Conservation (phyloP, 2,113 vertebrate species). For the Gulo gulo region DNA sequence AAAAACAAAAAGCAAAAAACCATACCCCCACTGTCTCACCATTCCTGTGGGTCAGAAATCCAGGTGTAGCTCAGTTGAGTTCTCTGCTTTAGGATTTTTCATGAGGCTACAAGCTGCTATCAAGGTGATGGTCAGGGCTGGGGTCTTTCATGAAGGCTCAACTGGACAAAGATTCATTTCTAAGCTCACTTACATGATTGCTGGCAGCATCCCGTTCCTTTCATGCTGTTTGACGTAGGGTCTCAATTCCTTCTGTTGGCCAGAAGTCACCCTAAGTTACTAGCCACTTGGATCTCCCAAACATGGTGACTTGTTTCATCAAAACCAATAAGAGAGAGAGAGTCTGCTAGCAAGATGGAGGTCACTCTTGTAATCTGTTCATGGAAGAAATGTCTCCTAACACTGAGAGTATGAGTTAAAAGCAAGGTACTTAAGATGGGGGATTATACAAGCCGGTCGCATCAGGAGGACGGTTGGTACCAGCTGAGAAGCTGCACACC, state of each 20-base stretch:
- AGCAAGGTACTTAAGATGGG: neutral
- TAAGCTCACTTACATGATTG: neutral
- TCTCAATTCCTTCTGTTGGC: neutral
- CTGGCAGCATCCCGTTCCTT: neutral
- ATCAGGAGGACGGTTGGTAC: neutral
- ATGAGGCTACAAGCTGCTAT: neutral
- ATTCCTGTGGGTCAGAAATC: neutral
- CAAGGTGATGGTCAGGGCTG: neutral
- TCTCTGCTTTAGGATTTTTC: neutral
- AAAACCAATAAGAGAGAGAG: neutral
- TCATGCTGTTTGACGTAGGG: neutral
- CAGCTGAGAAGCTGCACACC: neutral
- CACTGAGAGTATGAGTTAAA: neutral
- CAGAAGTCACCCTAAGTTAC: too few species aligned
- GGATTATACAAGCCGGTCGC: neutral
- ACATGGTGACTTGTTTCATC: neutral
- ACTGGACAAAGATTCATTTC: neutral
- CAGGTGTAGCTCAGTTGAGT: neutral
- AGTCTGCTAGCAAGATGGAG: too few species aligned
- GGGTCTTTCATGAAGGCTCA: neutral
- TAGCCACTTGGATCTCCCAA: neutral
- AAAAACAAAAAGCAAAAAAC: neutral
- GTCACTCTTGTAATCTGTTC: neutral
- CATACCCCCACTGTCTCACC: neutral
- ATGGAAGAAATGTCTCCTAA: neutral